Base-by-base conservation (phyloP, 30 jellyfish, hydroid and myxozoan species). In the Sanderia malayensis region DNA sequence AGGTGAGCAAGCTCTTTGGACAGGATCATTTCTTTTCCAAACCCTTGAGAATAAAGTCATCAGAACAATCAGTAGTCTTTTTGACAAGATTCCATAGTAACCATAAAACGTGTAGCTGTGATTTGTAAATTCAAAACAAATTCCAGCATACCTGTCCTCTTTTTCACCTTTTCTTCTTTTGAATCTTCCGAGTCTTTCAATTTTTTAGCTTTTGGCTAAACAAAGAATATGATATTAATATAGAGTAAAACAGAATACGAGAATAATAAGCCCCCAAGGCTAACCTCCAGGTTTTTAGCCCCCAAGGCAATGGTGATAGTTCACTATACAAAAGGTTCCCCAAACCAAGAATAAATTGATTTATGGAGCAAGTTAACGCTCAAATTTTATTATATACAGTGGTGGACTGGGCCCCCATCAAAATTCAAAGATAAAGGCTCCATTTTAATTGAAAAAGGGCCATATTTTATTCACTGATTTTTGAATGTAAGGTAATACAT, bases 11-110 rank as follows among this genome's bases (percentile, higher is more conserved):
- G 87, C 55, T 82, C 86, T 45, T 34, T 47, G 0, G 94, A 82
- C 27, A 82, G 44, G 22, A 65, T 45, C 94, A 82, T 82, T 22
- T 71, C 94, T 52, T 45, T 73, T 13, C 75, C 77, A 71, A 82
- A 82, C 15, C 94, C 94, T 67, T 1, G n/a, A n/a, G n/a, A n/a
- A n/a, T n/a, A n/a, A n/a, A n/a, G n/a, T n/a, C n/a, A n/a, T n/a
- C n/a, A n/a, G n/a, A n/a, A n/a, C n/a, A n/a, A n/a, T n/a, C n/a
- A n/a, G n/a, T n/a, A n/a, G n/a, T n/a, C n/a, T n/a, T n/a, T n/a
- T n/a, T n/a, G n/a, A n/a, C n/a, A n/a, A n/a, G n/a, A n/a, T n/a
- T n/a, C n/a, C n/a, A n/a, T n/a, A n/a, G 15, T 41, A 8, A 41
- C 15, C 55, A 41, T 15, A 41, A 41, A 41, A 6, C 55, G 15